These are phyloP conservation scores for Lithosia quadra DNA, from an alignment of 2,888 invertebrate species.

Conservation along the genomic window DNA sequence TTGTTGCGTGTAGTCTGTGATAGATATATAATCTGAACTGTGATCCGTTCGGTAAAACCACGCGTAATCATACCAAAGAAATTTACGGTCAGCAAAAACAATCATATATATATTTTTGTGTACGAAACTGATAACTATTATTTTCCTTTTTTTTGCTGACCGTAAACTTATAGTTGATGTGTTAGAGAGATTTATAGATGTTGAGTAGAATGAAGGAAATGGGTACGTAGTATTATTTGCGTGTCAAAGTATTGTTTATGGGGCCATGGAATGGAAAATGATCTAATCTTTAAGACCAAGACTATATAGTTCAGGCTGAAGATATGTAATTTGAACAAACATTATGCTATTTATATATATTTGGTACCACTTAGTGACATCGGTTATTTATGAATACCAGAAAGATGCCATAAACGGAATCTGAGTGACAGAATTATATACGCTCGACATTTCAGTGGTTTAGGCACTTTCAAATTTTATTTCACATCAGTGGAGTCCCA, in stretches of 20 bases:
- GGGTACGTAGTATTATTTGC: constrained; percentile 53
- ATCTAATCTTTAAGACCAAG: neutral
- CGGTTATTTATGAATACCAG: too few relatives aligned
- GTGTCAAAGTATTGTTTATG: constrained; percentile 28
- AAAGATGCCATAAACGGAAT: too few relatives aligned
- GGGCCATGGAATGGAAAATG: constrained; percentile 10
- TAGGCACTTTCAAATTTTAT: too few relatives aligned
- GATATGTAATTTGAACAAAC: too few relatives aligned
- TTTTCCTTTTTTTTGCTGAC: constrained; percentile 41
- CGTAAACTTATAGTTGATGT: constrained; percentile 29
- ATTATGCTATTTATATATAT: too few relatives aligned
- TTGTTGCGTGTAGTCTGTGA: constrained; percentile 66
- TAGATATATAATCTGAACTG: constrained; percentile 69
- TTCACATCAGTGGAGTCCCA: too few relatives aligned
- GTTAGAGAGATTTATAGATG: constrained; percentile 40
- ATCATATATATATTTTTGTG: neutral
- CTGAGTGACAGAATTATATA: too few relatives aligned
- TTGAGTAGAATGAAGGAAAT: constrained; percentile 42
- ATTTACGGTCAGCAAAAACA: constrained; percentile 49
- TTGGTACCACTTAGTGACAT: too few relatives aligned
- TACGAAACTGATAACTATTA: neutral
- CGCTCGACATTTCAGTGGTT: too few relatives aligned
- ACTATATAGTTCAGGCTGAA: neutral
- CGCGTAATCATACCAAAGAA: constrained; percentile 46
- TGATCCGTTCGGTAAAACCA: constrained; percentile 73